phyloP scores from a whole-genome alignment of 2,797 vertebrate genomes.

The Erpetoichthys calabaricus region DNA sequence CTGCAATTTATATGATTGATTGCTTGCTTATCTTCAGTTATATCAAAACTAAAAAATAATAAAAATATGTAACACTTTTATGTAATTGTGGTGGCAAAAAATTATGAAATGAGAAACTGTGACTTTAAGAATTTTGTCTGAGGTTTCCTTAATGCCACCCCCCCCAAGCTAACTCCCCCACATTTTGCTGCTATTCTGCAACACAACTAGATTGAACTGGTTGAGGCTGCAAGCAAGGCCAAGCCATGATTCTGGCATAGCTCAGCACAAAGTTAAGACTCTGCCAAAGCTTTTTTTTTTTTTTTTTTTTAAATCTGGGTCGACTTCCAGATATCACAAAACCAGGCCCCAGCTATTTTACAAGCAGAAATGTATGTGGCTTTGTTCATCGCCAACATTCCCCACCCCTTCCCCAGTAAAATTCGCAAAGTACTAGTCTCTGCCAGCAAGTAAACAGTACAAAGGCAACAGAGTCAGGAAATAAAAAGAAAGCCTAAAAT shows the following conservation, averaged over 20 bases:
- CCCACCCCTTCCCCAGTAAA: no score
- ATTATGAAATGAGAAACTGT: conserved; percentile 18
- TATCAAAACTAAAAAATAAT: no score
- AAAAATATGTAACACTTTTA: no score
- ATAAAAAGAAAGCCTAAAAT: no score
- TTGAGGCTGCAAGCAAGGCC: conserved; percentile 55
- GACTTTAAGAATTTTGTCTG: conserved; percentile 42
- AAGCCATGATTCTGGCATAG: conserved; percentile 55
- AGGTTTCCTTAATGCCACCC: conserved; percentile 19
- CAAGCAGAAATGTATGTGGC: no score
- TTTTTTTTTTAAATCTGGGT: conserved; percentile 22
- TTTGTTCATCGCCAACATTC: no score
- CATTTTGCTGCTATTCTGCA: conserved; percentile 27
- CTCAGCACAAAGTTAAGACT: conserved; percentile 25
- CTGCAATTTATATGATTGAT: no score
- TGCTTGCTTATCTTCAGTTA: no score
- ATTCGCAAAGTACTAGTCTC: no score
- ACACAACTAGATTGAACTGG: conserved; percentile 67
- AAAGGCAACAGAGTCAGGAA: no score
- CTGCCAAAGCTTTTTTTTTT: conserved; percentile 27
- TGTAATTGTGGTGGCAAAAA: no score
- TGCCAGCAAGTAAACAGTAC: no score
- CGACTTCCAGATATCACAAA: conserved; percentile 27
- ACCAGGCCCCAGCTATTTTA: conserved; percentile 22
- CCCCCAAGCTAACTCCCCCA: conserved; percentile 25